These are phyloP conservation scores for Channallabes apus DNA, from an alignment of 2,797 vertebrate genomes.

Conservation along the genomic window DNA sequence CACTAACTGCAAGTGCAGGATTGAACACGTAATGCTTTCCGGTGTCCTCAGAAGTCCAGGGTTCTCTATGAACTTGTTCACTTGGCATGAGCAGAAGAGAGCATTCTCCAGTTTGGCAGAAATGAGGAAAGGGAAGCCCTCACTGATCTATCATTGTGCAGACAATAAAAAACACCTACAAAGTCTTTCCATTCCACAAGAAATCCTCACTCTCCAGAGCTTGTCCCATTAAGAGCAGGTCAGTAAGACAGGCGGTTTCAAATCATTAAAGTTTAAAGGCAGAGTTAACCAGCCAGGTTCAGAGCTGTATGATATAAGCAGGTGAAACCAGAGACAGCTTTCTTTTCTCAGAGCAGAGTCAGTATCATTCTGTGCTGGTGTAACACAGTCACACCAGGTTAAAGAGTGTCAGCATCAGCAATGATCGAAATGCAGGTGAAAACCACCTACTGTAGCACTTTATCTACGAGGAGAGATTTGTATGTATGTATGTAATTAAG, in stretches of 20 bases:
- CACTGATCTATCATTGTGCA: neutral
- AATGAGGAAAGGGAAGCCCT: neutral
- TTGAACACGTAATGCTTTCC: conserved; percentile 13
- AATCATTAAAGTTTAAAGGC: conserved; percentile 82
- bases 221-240: conserved; percentile 64
- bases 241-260: conserved; percentile 59
- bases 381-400: conserved; percentile 41
- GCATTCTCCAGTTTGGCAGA: conserved; percentile 26
- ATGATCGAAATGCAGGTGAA: conserved; percentile 17
- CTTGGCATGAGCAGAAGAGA: conserved; percentile 21
- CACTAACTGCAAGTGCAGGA: conserved; percentile 39
- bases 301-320: conserved; percentile 60
- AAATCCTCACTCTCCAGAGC: conserved; percentile 43
- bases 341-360: conserved; percentile 51
- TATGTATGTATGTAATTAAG: neutral
- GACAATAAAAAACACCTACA: neutral
- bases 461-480: neutral
- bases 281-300: conserved; percentile 53
- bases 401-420: conserved; percentile 43
- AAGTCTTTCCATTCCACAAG: neutral
- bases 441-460: neutral
- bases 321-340: conserved; percentile 63
- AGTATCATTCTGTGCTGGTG: conserved; percentile 33
- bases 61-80: neutral
- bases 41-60: conserved; percentile 16